Evolutionary conservation across 1,140 invertebrate species (phyloP), one percentile per base, ranked within the genome.

Genomic region (Drosophila repleta): DNA sequence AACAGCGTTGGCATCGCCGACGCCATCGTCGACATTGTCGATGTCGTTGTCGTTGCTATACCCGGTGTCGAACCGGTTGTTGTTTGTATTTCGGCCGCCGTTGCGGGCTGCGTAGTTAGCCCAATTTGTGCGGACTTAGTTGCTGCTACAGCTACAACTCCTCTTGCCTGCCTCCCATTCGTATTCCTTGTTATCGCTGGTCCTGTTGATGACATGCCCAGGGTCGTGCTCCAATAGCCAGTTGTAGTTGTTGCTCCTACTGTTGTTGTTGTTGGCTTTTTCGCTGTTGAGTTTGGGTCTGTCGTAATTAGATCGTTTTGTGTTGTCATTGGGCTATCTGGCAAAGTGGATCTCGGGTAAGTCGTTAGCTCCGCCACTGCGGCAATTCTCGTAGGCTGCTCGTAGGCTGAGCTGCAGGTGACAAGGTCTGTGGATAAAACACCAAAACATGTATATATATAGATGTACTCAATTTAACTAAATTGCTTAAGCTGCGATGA

Each of bases 221-320:
- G 62, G 69, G 62, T 64, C 58, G 73, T 49, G 48, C 69, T 67
- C 35, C 70, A 45, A 11, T 53, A 18, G 45, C 64, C 57, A 39
- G 53, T 29, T 52, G 63, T 48, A 63, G 29, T 67, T 35, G 61
- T 11, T 29, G 61, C 15, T 52, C 32, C 17, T 60, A 49, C 2
- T 17, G 13, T 13, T 63, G 41, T n/a, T 15, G 74, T 26, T 60
- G 64, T 61, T 79, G 79, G 57, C 62, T 64, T 71, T 74, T 80
- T 79, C 62, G 79, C 66, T 72, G 79, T 73, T 78, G 87, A 76
- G 83, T 88, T 89, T 77, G 55, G 65, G 69, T 69, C 84, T 79
- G 83, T 79, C 76, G 79, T 88, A 88, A 88, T 88, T 88, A 88
- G 83, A 88, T 88, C 83, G 79, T 88, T 88, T 83, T 88, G 72